Evolutionary conservation across 2,888 invertebrate genomes (phyloP).

Genomic region (Rhagonycha fulva): DNA sequence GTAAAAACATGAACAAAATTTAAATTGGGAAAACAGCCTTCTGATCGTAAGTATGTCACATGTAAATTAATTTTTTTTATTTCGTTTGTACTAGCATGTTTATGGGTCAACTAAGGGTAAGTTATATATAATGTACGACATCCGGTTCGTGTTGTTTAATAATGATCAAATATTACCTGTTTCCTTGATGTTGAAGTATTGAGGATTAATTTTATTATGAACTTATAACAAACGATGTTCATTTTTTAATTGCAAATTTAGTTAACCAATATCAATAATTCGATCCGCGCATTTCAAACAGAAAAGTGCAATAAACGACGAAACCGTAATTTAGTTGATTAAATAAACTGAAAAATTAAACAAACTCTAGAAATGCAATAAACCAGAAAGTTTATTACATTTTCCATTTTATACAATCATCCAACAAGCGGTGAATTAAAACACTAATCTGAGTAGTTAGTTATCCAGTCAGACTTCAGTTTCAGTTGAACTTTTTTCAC

Average conservation of each 20-base stretch:
- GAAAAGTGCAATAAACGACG: background rate
- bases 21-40: background rate
- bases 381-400: background rate
- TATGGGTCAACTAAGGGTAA: background rate
- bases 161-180: background rate
- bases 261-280: background rate
- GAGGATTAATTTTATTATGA: background rate
- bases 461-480: background rate
- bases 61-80: background rate
- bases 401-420: background rate
- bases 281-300: background rate
- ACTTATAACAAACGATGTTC: background rate
- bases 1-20: background rate
- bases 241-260: background rate
- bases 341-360: background rate
- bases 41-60: background rate
- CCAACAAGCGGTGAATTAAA: background rate
- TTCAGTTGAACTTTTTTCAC: background rate
- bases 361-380: background rate
- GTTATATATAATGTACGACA: constrained; percentile 7
- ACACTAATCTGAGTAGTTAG: background rate
- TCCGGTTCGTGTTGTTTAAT: constrained; percentile 9
- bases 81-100: background rate
- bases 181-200: background rate
- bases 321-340: too few relatives aligned